Evolutionary conservation across 2,888 invertebrate species (phyloP), one percentile per base, ranked within the genome.

Genomic region (Calliphora vomitoria): DNA sequence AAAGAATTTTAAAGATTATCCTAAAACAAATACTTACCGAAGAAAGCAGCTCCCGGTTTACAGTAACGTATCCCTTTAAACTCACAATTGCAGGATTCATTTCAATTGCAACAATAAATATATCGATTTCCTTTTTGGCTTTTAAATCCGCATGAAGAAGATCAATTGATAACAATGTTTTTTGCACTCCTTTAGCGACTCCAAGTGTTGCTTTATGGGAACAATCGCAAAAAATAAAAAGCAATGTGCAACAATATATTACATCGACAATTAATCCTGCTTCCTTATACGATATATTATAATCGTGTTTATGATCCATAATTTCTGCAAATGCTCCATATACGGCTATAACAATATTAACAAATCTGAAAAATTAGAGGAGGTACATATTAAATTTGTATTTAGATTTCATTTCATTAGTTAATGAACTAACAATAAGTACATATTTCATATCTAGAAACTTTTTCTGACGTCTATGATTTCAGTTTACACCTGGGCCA

Each of bases 81-180:
- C 95, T 96, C 0, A 96, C 96, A 20, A 95, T 95, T 0, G 96
- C 96, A 6, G 96, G 96, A 91, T 96, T 96, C 95, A 96, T 95
- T 92, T 96, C 95, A 72, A 96, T 96, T 0, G 96, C 96, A 89
- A 95, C 95, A 88, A 96, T 95, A 92, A 96, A 96, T 86, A 96
- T 94, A 91, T 96, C 96, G 89, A 96, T 95, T 96, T 96, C 96
- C 92, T 95, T 95, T 84, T 95, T 95, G 10, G 96, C 95, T 11
- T 94, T 95, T 88, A 94, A 93, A 90, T 96, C 96, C 0, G 95
- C 94, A 47, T 94, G 93, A n/a, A 94, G 91, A 58, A 96, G 93
- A 89, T 95, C 94, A 5, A 96, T 94, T 1, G 95, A 94, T 47
- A 96, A 93, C 25, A 96, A 91, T 4, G 95, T 95, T 38, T 95